Conservation (phyloP, 2,888 invertebrate species). For the Zhengitettix transpicula region DNA sequence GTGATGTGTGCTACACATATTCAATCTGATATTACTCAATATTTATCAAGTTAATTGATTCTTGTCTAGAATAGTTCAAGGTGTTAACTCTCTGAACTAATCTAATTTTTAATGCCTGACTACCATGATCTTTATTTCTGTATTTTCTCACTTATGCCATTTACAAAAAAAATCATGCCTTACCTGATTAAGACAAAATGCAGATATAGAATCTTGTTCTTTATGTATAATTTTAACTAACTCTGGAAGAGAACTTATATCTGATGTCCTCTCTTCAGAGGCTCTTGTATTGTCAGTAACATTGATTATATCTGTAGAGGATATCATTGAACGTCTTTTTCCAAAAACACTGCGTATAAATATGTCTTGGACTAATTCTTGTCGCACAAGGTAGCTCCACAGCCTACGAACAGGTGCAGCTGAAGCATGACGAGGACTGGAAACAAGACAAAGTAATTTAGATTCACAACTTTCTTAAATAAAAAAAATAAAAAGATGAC, state of each 20-base stretch:
- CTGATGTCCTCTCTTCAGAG: constrained; percentile 12
- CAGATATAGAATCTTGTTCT: constrained; percentile 94
- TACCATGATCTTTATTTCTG: too few species aligned
- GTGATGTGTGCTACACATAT: too few species aligned
- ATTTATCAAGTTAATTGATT: too few species aligned
- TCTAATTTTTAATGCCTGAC: too few species aligned
- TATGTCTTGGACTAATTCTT: constrained; percentile 82
- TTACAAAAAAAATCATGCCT: too few species aligned
- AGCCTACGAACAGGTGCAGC: constrained; percentile 65
- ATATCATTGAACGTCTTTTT: constrained; percentile 43
- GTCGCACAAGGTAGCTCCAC: constrained; percentile 86
- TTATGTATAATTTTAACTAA: constrained; percentile 94
- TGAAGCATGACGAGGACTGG: constrained; percentile 43
- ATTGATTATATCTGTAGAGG: constrained; percentile 21
- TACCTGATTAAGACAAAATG: constrained; percentile 92
- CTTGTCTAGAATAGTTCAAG: too few species aligned
- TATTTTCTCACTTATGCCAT: neutral
- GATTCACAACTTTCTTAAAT: neutral
- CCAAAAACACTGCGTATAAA: constrained; percentile 93
- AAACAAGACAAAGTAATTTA: neutral
- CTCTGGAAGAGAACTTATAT: constrained; percentile 34
- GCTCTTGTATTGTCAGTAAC: constrained; percentile 4
- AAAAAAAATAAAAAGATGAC: neutral
- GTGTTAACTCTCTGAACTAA: too few species aligned
- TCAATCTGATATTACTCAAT: too few species aligned